phyloP scores from a whole-genome alignment of 2,113 vertebrate species.

The Erpornis zantholeuca region DNA sequence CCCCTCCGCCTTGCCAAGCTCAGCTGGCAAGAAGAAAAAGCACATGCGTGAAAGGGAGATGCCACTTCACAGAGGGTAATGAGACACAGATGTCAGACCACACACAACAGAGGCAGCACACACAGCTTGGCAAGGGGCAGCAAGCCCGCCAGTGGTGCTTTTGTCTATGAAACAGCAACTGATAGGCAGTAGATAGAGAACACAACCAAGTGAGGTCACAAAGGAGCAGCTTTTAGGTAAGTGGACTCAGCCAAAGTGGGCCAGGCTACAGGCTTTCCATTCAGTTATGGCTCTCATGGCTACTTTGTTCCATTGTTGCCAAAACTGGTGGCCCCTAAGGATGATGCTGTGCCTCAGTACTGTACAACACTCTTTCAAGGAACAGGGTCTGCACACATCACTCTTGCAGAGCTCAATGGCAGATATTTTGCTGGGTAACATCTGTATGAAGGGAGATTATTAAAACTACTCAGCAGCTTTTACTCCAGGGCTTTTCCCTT shows the following conservation, averaged over 20 bases:
- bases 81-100: slow-evolving; percentile 20
- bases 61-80: not conserved
- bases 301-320: slow-evolving; percentile 18
- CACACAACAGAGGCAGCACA: not conserved
- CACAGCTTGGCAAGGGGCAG: not conserved
- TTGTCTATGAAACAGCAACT: not conserved
- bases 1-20: not conserved
- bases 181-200: not conserved
- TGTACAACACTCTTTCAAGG: not conserved
- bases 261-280: not conserved
- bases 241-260: rapidly evolving
- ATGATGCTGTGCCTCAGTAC: not conserved
- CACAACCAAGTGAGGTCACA: not conserved
- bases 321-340: not conserved
- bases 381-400: not conserved
- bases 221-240: not conserved
- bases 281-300: not conserved
- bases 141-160: rapidly evolving
- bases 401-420: not conserved
- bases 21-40: not conserved
- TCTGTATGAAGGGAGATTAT: not conserved
- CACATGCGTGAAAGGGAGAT: not conserved
- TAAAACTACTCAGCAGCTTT: not conserved
- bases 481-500: not conserved
- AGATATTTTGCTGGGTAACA: not conserved